Evolutionary conservation across 2,113 vertebrate species (phyloP).

Genomic region (Clupea harengus): DNA sequence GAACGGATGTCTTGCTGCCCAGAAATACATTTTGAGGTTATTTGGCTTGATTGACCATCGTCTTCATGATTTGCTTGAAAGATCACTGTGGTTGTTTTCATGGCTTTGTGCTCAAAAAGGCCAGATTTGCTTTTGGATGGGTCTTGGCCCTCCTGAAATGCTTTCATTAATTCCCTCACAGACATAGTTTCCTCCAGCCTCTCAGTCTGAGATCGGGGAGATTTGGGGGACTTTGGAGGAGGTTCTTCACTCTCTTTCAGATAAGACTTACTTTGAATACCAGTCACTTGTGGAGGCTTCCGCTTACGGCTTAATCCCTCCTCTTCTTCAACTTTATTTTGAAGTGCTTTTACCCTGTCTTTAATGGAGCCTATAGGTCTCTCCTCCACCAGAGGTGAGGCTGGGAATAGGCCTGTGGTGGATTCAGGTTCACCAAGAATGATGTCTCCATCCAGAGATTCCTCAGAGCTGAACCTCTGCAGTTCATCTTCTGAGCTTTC

Average conservation of each 20-base stretch:
- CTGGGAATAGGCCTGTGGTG: slow-evolving; percentile 62
- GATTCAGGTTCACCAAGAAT: slow-evolving; percentile 62
- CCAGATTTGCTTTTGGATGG: slow-evolving; percentile 88
- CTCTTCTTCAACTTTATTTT: slow-evolving; percentile 85
- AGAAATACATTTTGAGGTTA: background rate
- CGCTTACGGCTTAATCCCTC: slow-evolving; percentile 77
- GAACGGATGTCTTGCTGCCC: background rate
- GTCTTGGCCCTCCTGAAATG: slow-evolving; percentile 94
- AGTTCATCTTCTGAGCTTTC: slow-evolving; percentile 73
- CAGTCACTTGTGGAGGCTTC: slow-evolving; percentile 63
- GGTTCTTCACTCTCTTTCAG: slow-evolving; percentile 60
- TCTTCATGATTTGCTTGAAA: slow-evolving; percentile 28
- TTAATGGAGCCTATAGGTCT: slow-evolving; percentile 95
- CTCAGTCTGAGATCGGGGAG: slow-evolving; percentile 78
- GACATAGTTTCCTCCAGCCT: slow-evolving; percentile 94
- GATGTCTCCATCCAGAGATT: slow-evolving; percentile 76
- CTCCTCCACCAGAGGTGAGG: slow-evolving; percentile 86
- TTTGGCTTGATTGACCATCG: background rate
- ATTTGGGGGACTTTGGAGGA: slow-evolving; percentile 77
- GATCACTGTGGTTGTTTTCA: slow-evolving; percentile 37
- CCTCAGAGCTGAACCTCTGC: slow-evolving; percentile 77
- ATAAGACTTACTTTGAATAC: slow-evolving; percentile 46
- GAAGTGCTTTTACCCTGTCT: slow-evolving; percentile 90
- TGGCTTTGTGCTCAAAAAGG: slow-evolving; percentile 88
- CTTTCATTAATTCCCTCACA: slow-evolving; percentile 92